Evolutionary conservation across 2,113 vertebrate species (phyloP).

Genomic region (Nannobrachium achirus): DNA sequence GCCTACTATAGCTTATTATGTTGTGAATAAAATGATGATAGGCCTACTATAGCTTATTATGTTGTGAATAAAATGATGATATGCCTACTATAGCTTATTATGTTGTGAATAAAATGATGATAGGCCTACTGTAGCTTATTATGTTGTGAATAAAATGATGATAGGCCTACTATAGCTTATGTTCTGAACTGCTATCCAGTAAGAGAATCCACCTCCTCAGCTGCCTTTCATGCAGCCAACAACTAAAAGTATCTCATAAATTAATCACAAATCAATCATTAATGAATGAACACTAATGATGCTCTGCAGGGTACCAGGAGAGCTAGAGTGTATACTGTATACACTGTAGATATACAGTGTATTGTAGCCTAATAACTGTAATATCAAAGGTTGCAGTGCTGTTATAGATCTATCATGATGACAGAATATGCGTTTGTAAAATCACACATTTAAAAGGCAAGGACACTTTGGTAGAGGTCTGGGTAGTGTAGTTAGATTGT

Average conservation of each 20-base stretch:
- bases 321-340: too few species aligned
- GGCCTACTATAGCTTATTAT: too few species aligned
- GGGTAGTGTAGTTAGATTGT: background rate
- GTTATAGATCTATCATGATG: conserved; percentile 8
- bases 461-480: too few species aligned
- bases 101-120: conserved; percentile 9
- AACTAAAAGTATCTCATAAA: background rate
- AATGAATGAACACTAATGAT: background rate
- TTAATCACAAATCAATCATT: background rate
- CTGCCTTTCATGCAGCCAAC: background rate
- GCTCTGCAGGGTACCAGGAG: conserved; percentile 1
- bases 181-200: background rate
- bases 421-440: conserved; percentile 7
- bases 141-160: conserved; percentile 13
- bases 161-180: conserved; percentile 6
- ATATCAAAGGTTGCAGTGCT: conserved; percentile 18
- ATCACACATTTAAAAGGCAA: background rate
- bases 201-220: background rate
- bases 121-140: background rate
- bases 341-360: conserved; percentile 46
- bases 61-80: too few species aligned
- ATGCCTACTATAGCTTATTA: too few species aligned
- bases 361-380: too few species aligned
- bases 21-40: too few species aligned
- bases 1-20: too few species aligned